A percentile compares a stretch with the other conserved stretches of the same genome.
Evolutionary conservation across 2,888 invertebrate species (phyloP).

Genomic region (Hedya salicella): DNA sequence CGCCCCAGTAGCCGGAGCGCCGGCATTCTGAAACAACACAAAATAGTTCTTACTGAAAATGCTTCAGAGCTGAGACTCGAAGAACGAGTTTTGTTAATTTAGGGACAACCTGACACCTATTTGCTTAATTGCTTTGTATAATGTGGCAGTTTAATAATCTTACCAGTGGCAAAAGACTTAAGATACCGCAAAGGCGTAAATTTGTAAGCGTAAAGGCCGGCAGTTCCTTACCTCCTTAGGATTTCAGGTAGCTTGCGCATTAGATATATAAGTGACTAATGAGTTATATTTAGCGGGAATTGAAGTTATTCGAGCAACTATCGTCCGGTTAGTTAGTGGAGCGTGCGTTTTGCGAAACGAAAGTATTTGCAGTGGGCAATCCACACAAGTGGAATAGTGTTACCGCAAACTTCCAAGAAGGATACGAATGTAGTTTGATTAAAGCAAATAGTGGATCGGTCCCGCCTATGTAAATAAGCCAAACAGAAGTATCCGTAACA

Average conservation of each 20-base stretch:
- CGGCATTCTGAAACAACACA: constrained; percentile 88
- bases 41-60: constrained; percentile 33
- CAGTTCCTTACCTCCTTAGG: not conserved
- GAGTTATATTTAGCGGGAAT: constrained; percentile 35
- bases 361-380: constrained; percentile 38
- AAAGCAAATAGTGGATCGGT: constrained; percentile 20
- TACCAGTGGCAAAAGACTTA: constrained; percentile 14
- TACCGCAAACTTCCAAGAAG: constrained; percentile 21
- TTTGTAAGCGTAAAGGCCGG: constrained; percentile 8
- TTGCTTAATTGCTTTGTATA: constrained; percentile 36
- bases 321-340: constrained; percentile 41
- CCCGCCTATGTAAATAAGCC: constrained; percentile 11
- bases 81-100: constrained; percentile 21
- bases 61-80: constrained; percentile 13
- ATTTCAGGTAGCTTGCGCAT: not conserved
- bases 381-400: constrained; percentile 20
- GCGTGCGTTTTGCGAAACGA: constrained; percentile 40
- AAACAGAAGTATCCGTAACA: constrained; percentile 2
- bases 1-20: constrained; percentile 94
- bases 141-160: constrained; percentile 37
- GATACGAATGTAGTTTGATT: constrained; percentile 5
- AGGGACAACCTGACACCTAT: constrained; percentile 30
- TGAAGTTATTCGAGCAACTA: constrained; percentile 29
- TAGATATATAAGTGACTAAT: constrained; percentile 25
- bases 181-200: constrained; percentile 20